These are phyloP conservation scores for Lepilemur septentrionalis DNA, from an alignment of 2,797 vertebrate species.

Conservation along the genomic window DNA sequence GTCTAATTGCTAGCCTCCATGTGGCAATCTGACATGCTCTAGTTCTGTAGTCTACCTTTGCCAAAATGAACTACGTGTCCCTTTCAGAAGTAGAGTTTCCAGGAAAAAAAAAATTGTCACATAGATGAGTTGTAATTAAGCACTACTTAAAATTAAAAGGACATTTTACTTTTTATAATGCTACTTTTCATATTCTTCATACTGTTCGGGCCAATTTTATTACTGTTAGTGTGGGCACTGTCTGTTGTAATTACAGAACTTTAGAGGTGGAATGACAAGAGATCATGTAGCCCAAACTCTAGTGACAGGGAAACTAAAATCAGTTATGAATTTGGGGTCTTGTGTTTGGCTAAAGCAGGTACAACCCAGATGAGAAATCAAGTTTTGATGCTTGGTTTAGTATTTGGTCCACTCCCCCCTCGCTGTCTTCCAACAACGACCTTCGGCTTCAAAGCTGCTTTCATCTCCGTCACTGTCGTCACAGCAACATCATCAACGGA, in stretches of 20 bases:
- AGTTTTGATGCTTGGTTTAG: neutral
- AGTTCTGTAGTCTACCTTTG: conserved; percentile 60
- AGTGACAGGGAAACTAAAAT: neutral
- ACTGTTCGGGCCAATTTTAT: neutral
- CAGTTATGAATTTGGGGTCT: neutral
- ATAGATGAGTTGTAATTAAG: conserved; percentile 20
- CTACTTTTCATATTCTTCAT: neutral
- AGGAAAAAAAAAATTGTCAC: neutral
- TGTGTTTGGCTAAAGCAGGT: neutral
- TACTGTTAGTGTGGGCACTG: neutral
- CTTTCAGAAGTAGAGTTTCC: neutral
- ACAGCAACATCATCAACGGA: neutral
- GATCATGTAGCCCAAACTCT: neutral
- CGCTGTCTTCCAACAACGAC: neutral
- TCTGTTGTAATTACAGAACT: neutral
- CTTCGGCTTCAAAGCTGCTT: neutral
- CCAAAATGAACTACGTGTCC: conserved; percentile 50
- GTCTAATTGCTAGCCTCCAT: conserved; percentile 90
- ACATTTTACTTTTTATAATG: neutral
- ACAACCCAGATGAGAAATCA: neutral
- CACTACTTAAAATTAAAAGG: conserved; percentile 20
- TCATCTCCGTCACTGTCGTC: neutral
- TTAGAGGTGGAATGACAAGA: neutral
- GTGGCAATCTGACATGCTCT: conserved; percentile 80
- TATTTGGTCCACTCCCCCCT: neutral